phyloP scores from a whole-genome alignment of 2,113 vertebrate species.

The Pedetes capensis region DNA sequence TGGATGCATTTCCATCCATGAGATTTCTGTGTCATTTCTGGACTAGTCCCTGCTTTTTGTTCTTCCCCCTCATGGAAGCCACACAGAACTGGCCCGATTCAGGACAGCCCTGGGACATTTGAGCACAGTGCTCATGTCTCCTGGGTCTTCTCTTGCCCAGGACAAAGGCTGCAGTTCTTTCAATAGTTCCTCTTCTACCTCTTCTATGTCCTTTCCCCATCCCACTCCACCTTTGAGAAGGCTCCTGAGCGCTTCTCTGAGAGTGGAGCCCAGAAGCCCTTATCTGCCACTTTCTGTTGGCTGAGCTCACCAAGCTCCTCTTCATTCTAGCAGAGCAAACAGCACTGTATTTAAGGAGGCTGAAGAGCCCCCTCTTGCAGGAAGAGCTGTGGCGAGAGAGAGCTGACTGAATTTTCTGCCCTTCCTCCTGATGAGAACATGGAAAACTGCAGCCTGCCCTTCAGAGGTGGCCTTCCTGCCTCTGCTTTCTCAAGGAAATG shows the following conservation, averaged over 20 bases:
- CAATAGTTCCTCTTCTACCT: background rate
- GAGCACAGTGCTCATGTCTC: background rate
- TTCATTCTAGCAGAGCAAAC: background rate
- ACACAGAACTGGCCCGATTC: background rate
- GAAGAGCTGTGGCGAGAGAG: background rate
- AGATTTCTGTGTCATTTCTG: background rate
- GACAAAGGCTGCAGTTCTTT: background rate
- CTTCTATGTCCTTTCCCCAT: background rate
- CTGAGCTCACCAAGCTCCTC: background rate
- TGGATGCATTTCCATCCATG: background rate
- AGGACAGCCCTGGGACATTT: background rate
- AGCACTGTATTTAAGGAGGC: background rate
- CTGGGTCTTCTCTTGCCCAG: background rate
- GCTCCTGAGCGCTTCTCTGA: background rate
- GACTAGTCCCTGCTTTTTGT: background rate
- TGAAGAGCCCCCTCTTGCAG: background rate
- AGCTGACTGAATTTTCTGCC: background rate
- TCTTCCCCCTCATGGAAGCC: background rate
- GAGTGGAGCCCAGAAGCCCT: background rate
- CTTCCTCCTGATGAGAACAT: background rate
- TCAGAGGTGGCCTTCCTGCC: background rate
- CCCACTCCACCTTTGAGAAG: background rate
- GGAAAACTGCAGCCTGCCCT: conserved; percentile 13
- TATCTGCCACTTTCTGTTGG: background rate
- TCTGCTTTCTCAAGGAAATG: conserved; percentile 38